Conservation (phyloP, 2,797 vertebrate genomes). For the Arrhamphus sclerolepis region DNA sequence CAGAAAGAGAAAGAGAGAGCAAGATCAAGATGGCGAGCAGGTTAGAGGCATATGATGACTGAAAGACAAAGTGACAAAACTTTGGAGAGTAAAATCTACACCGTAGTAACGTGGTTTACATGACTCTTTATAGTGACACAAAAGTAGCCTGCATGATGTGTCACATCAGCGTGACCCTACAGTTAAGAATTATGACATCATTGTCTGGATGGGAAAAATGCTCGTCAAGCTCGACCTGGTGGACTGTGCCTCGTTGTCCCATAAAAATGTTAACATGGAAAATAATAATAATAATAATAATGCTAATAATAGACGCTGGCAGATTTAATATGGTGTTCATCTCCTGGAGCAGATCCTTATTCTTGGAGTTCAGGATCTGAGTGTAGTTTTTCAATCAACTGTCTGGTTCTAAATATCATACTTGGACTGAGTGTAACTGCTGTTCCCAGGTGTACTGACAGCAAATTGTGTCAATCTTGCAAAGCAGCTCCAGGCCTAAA, state of each 20-base stretch:
- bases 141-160: background rate
- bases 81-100: background rate
- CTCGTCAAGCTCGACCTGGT: background rate
- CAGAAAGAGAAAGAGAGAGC: background rate
- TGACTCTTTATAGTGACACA: constrained; percentile 8
- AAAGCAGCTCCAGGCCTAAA: too few species aligned
- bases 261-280: background rate
- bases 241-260: constrained; percentile 5
- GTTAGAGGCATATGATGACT: background rate
- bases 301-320: too few species aligned
- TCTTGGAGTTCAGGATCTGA: too few species aligned
- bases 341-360: too few species aligned
- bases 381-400: too few species aligned
- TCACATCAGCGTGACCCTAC: constrained; percentile 14
- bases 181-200: constrained; percentile 38
- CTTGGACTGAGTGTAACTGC: too few species aligned
- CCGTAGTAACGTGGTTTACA: background rate
- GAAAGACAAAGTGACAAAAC: background rate
- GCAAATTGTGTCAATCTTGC: too few species aligned
- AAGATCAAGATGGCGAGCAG: too few species aligned
- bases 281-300: too few species aligned
- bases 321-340: too few species aligned
- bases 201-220: constrained; percentile 14
- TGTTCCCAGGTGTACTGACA: too few species aligned
- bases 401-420: too few species aligned